Conservation (phyloP, 2,888 invertebrate species). For the Lomographa bimaculata region DNA sequence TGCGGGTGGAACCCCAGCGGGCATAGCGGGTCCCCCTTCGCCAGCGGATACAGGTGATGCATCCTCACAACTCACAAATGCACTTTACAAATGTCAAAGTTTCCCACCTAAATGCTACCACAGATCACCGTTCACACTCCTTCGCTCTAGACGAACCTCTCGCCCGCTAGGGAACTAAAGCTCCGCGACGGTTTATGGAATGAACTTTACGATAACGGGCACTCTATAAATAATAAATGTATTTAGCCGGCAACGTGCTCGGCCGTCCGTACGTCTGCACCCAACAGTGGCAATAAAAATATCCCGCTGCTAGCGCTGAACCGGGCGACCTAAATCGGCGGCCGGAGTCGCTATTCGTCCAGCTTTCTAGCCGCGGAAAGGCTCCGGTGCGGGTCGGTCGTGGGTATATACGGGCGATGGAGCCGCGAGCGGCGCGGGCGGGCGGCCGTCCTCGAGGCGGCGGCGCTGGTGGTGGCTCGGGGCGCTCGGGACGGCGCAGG, state of each 20-base stretch:
- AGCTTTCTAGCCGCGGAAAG: slow-evolving; percentile 51
- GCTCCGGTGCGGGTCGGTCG: slow-evolving; percentile 13
- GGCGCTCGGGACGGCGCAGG: slow-evolving; percentile 46
- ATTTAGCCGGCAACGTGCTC: slow-evolving; percentile 66
- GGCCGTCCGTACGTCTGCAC: slow-evolving; percentile 70
- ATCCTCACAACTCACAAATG: slow-evolving; percentile 77
- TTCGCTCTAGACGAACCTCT: slow-evolving; percentile 36
- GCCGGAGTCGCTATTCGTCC: slow-evolving; percentile 47
- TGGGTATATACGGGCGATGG: slow-evolving; percentile 19
- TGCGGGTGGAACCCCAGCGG: slow-evolving; percentile 97
- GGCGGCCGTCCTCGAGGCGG: slow-evolving; percentile 7
- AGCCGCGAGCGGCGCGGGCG: slow-evolving; percentile 31
- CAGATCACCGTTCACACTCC: slow-evolving; percentile 50
- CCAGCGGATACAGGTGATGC: slow-evolving; percentile 90
- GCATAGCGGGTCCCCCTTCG: slow-evolving; percentile 94
- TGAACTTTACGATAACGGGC: slow-evolving; percentile 69
- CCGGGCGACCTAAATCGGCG: slow-evolving; percentile 81
- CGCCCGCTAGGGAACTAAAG: slow-evolving; percentile 40
- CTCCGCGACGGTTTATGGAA: slow-evolving; percentile 70
- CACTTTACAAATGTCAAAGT: slow-evolving; percentile 71
- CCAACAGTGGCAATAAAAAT: slow-evolving; percentile 79
- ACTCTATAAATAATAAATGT: slow-evolving; percentile 74
- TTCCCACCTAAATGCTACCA: slow-evolving; percentile 67
- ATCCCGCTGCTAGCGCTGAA: slow-evolving; percentile 76
- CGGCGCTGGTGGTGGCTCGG: slow-evolving; percentile 13